Conservation (phyloP, 2,113 vertebrate genomes). For the Hylia prasina region DNA sequence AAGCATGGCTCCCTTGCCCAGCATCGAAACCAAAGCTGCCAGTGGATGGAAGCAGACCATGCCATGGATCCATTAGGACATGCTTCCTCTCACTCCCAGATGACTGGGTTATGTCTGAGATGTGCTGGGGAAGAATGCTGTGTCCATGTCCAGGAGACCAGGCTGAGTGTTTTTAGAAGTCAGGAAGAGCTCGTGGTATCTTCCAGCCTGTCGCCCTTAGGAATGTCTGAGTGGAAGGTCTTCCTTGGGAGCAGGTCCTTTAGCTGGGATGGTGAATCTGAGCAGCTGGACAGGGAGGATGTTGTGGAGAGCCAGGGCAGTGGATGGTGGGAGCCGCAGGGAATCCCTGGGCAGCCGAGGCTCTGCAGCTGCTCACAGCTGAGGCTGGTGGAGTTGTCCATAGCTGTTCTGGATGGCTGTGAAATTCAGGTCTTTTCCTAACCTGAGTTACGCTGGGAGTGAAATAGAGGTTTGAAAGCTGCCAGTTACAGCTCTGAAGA, state of each 20-base stretch:
- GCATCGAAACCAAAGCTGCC: not conserved
- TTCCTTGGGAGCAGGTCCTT: not conserved
- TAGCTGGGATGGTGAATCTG: not conserved
- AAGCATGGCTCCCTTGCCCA: not conserved
- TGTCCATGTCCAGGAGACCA: rapidly evolving
- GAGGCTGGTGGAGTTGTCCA: not conserved
- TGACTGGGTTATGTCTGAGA: not conserved
- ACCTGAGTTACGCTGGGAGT: rapidly evolving
- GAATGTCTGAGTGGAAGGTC: not conserved
- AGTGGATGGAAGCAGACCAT: not conserved
- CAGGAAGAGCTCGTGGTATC: not conserved
- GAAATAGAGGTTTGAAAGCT: not conserved
- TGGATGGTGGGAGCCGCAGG: not conserved
- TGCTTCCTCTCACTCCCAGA: not conserved
- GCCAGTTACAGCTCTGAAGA: not conserved
- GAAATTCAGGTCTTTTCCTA: not conserved
- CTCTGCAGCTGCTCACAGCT: rapidly evolving
- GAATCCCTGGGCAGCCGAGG: no score
- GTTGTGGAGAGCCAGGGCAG: not conserved
- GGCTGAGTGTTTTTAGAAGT: not conserved
- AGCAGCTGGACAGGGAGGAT: not conserved
- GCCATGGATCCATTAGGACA: rapidly evolving
- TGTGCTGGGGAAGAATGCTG: not conserved
- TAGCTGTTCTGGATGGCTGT: not conserved
- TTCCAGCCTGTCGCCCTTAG: rapidly evolving